phyloP scores from a whole-genome alignment of 2,888 invertebrate species.

The Drosophila peninsularis region DNA sequence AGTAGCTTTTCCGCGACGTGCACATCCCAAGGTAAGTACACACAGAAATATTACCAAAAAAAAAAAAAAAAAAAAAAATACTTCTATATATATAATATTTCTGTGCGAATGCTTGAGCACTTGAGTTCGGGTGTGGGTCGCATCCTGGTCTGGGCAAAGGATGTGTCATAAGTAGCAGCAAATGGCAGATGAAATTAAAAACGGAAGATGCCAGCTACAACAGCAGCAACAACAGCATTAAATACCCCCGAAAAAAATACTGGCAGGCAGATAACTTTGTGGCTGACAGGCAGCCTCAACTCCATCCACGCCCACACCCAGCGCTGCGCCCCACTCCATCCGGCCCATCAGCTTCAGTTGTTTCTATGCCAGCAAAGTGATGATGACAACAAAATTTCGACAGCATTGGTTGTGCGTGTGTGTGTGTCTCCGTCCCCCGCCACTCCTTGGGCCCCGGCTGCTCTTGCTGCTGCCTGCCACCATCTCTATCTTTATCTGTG shows the following conservation, averaged over 20 bases:
- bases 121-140: constrained; percentile 1
- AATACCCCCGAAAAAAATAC: constrained; percentile 30
- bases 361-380: constrained; percentile 62
- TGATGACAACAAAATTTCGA: constrained; percentile 77
- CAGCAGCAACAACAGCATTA: constrained; percentile 40
- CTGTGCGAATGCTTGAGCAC: constrained; percentile 18
- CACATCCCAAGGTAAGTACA: constrained; percentile 97
- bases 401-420: constrained; percentile 41
- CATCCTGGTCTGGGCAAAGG: constrained; percentile 49
- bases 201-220: constrained; percentile 70
- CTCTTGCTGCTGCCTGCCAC: constrained; percentile 3
- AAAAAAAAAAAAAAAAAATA: too few relatives aligned
- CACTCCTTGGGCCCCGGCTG: background rate
- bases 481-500: constrained; percentile 30
- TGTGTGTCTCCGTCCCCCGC: background rate
- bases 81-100: constrained; percentile 4
- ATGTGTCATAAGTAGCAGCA: constrained; percentile 81
- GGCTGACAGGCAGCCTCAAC: constrained; percentile 68
- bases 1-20: constrained; percentile 99
- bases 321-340: constrained; percentile 1
- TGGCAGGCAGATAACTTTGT: constrained; percentile 73
- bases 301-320: constrained; percentile 26
- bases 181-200: constrained; percentile 81
- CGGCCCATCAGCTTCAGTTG: constrained; percentile 35
- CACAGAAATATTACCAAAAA: constrained; percentile 51